Conservation (phyloP, 2,797 vertebrate genomes). For the Onychomys leucogaster region DNA sequence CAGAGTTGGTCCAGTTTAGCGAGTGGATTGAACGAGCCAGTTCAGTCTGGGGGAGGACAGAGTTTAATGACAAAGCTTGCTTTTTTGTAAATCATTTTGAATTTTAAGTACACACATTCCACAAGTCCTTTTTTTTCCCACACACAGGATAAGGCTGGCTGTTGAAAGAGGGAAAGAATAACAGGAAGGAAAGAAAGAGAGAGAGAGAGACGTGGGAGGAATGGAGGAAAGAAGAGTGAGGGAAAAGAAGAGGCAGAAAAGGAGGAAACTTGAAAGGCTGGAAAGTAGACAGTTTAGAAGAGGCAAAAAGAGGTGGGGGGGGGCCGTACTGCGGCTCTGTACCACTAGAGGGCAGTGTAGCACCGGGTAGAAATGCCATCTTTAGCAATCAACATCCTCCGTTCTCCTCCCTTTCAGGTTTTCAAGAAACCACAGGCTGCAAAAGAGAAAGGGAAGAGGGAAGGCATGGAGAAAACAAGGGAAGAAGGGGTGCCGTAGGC, state of each 20-base stretch:
- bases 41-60: neutral
- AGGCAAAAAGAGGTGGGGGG: too few species aligned
- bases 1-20: neutral
- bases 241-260: neutral
- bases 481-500: neutral
- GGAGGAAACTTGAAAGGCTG: neutral
- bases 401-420: too few species aligned
- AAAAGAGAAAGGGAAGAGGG: neutral
- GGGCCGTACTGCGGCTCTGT: neutral
- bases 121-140: neutral
- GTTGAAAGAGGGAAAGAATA: neutral
- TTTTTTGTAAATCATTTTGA: neutral
- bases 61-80: neutral
- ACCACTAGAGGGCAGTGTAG: conserved; percentile 86
- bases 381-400: neutral
- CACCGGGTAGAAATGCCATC: conserved; percentile 8
- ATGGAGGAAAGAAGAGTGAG: neutral
- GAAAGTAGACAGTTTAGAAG: neutral
- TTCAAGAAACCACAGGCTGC: neutral
- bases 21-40: neutral
- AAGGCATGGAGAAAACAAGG: neutral
- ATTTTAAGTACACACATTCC: neutral
- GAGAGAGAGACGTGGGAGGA: neutral
- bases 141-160: neutral
- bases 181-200: neutral